These are phyloP conservation scores for Alligator mississippiensis DNA, from an alignment of 2,113 vertebrate genomes.

Conservation along the genomic window DNA sequence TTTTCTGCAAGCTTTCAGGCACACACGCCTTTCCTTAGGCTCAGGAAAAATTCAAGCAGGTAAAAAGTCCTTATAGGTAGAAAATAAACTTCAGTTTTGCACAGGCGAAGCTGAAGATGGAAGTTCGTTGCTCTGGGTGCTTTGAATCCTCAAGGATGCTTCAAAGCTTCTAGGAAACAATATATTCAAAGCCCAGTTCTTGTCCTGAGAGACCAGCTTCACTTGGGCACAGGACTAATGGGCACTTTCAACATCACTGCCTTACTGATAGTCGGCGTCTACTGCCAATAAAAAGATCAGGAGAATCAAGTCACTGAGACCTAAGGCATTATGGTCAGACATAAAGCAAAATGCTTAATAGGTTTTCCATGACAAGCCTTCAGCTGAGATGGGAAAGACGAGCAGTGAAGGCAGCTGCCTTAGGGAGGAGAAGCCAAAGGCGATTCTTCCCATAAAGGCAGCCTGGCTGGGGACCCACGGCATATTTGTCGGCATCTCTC, in stretches of 20 bases:
- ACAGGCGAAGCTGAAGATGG: too few species aligned
- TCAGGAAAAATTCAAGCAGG: too few species aligned
- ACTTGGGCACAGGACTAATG: not conserved
- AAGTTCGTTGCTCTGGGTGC: too few species aligned
- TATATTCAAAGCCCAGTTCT: not conserved
- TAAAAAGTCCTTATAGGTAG: too few species aligned
- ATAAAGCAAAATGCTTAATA: accelerated
- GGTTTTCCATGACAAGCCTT: not conserved
- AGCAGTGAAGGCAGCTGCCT: not conserved
- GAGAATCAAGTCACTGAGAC: not conserved
- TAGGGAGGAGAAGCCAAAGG: accelerated
- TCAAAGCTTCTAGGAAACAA: not conserved
- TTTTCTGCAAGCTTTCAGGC: too few species aligned
- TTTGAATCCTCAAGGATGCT: not conserved
- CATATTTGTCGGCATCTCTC: accelerated
- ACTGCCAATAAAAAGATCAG: accelerated
- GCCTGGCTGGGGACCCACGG: not conserved
- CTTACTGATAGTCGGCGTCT: accelerated
- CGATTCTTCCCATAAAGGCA: accelerated
- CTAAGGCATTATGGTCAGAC: not conserved
- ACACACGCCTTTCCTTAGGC: too few species aligned
- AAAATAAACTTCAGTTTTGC: too few species aligned
- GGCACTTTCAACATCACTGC: not conserved
- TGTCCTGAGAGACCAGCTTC: not conserved
- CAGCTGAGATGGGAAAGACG: accelerated